Percentiles rank a stretch among this genome's conserved stretches.
Evolutionary conservation across 2,888 invertebrate genomes (phyloP).

Genomic region (Odontothrips loti): DNA sequence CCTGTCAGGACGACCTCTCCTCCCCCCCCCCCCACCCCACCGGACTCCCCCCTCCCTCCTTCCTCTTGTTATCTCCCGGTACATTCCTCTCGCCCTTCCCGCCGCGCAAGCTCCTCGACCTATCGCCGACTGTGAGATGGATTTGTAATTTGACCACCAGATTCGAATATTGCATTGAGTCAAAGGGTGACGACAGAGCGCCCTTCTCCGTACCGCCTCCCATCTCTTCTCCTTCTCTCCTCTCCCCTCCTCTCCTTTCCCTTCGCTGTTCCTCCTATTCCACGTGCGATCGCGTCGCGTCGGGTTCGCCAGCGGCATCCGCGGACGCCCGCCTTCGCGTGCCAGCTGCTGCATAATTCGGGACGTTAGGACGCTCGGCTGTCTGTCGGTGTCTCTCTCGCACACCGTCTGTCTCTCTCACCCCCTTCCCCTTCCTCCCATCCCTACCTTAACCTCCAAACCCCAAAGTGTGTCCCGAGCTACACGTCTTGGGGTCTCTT

Average conservation of each 20-base stretch:
- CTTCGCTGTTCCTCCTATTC: background rate
- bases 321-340: no score
- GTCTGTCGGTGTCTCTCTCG: no score
- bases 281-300: background rate
- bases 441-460: background rate
- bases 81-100: background rate
- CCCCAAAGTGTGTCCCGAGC: no score
- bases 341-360: constrained; percentile 11
- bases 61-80: background rate
- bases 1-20: background rate
- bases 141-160: no score
- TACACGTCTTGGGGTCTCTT: no score
- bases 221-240: background rate
- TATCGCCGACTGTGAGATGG: no score
- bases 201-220: no score
- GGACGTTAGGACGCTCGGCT: no score
- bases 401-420: background rate
- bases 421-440: background rate
- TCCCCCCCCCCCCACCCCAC: background rate
- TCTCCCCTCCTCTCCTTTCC: background rate
- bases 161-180: no score
- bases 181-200: no score
- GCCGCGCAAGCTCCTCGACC: background rate
- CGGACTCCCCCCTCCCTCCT: background rate
- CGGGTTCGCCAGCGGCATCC: background rate